phyloP scores from a whole-genome alignment of 2,113 vertebrate species.

The Xenopus tropicalis region DNA sequence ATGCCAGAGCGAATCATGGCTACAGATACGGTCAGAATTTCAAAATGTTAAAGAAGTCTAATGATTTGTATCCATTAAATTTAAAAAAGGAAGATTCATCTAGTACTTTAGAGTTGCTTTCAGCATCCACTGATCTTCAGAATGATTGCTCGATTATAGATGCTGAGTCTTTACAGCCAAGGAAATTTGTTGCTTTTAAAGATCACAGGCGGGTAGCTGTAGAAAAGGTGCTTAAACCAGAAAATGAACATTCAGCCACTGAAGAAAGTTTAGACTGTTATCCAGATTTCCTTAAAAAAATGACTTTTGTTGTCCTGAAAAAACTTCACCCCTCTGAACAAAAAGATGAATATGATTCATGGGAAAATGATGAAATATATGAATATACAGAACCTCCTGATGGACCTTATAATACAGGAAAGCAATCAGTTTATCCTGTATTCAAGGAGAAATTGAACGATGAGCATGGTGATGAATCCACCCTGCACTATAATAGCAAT shows the following conservation, averaged over 20 bases:
- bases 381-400: conserved; percentile 72
- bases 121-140: conserved; percentile 67
- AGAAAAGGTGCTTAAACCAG: conserved; percentile 64
- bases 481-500: conserved; percentile 69
- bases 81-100: conserved; percentile 72
- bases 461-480: conserved; percentile 63
- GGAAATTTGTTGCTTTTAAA: conserved; percentile 64
- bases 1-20: conserved; percentile 68
- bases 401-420: conserved; percentile 69
- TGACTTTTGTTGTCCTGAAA: conserved; percentile 77
- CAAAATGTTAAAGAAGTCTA: conserved; percentile 66
- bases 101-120: conserved; percentile 64
- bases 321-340: conserved; percentile 76
- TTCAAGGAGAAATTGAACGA: conserved; percentile 74
- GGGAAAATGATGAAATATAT: conserved; percentile 73
- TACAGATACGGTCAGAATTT: conserved; percentile 69
- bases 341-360: conserved; percentile 75
- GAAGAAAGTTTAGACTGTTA: conserved; percentile 76
- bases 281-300: conserved; percentile 78
- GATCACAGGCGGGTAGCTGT: conserved; percentile 64
- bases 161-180: conserved; percentile 60
- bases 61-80: conserved; percentile 68
- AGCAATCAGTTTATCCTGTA: conserved; percentile 68
- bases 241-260: conserved; percentile 64
- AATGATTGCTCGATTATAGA: conserved; percentile 70